Conservation (phyloP, 2,888 invertebrate species). For the Trissoscelio sp. region DNA sequence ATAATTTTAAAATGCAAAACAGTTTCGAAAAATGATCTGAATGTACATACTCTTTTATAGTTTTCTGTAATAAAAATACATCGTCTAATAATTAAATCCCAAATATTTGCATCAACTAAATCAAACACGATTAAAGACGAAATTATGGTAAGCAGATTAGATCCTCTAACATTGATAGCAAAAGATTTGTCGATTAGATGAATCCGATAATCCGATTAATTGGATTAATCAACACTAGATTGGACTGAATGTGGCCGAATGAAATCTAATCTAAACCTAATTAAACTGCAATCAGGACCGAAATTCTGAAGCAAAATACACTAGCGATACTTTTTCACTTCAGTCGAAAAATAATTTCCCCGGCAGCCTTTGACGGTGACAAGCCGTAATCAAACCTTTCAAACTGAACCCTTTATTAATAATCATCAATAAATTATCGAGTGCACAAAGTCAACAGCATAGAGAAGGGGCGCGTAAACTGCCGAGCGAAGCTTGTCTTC, state of each 20-base stretch:
- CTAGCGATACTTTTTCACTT: no score
- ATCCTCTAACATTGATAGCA: neutral
- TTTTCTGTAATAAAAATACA: no score
- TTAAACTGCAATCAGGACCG: constrained; percentile 9
- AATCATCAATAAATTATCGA: constrained; percentile 25
- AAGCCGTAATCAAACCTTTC: constrained; percentile 3
- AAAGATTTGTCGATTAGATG: constrained; percentile 24
- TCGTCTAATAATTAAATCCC: no score
- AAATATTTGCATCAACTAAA: neutral
- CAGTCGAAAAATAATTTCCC: no score
- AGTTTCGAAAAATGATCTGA: no score
- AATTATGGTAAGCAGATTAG: constrained; percentile 6
- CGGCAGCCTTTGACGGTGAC: neutral
- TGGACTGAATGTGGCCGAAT: neutral
- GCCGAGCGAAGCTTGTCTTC: no score
- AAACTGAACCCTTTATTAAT: constrained; percentile 14
- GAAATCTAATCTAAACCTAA: constrained; percentile 10
- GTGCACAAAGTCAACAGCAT: constrained; percentile 17
- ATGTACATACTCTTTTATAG: no score
- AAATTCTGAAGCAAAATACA: neutral
- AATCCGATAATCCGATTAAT: neutral
- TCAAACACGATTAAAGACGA: neutral
- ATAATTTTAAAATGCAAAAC: no score
- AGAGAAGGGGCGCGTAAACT: no score
- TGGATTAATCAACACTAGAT: no score